These are phyloP conservation scores for Nebria ingens DNA, from an alignment of 1,140 invertebrate species.

Conservation along the genomic window DNA sequence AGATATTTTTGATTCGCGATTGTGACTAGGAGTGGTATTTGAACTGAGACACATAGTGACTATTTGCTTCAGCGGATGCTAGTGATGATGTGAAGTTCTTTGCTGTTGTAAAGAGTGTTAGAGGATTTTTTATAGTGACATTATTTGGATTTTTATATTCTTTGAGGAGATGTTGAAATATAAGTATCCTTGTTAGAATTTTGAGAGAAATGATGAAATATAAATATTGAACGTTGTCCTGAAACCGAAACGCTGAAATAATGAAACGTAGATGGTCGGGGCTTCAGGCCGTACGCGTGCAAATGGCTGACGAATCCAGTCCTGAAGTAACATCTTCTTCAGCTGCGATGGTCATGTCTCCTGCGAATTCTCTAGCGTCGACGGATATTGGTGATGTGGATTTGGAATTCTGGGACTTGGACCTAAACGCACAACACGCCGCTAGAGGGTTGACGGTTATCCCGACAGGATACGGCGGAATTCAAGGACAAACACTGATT, in stretches of 20 bases:
- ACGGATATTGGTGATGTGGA: constrained; percentile 55
- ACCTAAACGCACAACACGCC: constrained; percentile 29
- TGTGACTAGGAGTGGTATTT: no score
- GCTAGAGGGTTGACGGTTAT: constrained; percentile 26
- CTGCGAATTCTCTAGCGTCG: constrained; percentile 52
- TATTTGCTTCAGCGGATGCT: no score
- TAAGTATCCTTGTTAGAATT: no score
- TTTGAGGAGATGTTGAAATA: no score
- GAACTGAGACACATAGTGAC: no score
- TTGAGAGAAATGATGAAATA: not conserved
- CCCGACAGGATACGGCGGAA: constrained; percentile 25
- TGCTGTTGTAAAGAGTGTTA: no score
- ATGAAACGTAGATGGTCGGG: constrained; percentile 62
- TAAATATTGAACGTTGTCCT: not conserved
- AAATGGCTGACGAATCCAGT: constrained; percentile 58
- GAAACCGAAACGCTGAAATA: not conserved
- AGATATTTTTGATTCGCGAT: no score
- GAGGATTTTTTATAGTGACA: no score
- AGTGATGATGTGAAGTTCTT: no score
- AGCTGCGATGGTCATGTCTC: constrained; percentile 49
- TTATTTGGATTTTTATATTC: no score
- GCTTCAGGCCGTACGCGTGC: constrained; percentile 51
- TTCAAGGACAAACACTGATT: constrained; percentile 29
- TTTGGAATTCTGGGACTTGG: constrained; percentile 68
- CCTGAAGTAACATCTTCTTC: constrained; percentile 66